phyloP scores from a whole-genome alignment of 2,797 vertebrate genomes.

The Lepus oiostolus region DNA sequence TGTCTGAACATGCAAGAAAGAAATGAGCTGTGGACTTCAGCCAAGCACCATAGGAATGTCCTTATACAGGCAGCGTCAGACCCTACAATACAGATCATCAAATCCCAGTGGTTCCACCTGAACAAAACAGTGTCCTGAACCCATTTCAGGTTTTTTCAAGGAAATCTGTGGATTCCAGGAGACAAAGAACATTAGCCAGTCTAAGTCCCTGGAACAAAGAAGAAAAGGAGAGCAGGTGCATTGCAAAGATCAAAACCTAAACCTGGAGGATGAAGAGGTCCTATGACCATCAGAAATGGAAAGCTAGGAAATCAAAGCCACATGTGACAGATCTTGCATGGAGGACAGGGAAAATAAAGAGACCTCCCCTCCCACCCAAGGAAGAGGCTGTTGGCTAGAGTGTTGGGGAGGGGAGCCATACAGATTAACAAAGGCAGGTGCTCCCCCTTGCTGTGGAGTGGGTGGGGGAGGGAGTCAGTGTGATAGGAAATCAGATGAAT shows the following conservation, averaged over 20 bases:
- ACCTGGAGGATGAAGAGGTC: neutral
- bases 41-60: neutral
- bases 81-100: neutral
- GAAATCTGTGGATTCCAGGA: neutral
- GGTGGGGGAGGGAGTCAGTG: neutral
- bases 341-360: neutral
- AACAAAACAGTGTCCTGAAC: neutral
- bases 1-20: neutral
- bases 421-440: neutral
- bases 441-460: neutral
- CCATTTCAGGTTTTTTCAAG: neutral
- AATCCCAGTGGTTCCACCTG: neutral
- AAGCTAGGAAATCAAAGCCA: neutral
- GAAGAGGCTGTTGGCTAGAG: neutral
- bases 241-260: neutral
- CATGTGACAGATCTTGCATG: neutral
- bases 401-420: neutral
- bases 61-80: neutral
- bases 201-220: neutral
- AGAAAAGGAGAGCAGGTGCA: neutral
- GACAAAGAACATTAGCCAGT: neutral
- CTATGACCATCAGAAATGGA: neutral
- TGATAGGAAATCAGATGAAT: conserved; percentile 57
- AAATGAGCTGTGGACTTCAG: neutral
- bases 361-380: too few species aligned